Conservation (phyloP, 2,797 vertebrate genomes). For the Siniperca obscura region DNA sequence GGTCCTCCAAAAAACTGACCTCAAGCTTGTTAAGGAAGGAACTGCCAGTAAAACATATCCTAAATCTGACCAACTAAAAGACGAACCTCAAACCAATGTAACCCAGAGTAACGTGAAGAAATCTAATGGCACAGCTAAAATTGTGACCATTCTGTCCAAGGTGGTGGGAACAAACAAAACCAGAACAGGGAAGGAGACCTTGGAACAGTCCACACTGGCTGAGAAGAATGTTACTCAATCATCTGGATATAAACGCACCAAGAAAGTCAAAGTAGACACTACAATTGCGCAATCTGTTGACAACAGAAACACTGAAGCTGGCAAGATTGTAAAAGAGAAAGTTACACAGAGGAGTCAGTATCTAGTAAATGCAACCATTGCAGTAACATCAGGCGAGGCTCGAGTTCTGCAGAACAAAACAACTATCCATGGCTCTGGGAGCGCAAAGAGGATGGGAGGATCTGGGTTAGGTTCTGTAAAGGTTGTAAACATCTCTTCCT, state of each 20-base stretch:
- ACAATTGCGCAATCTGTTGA: constrained; percentile 43
- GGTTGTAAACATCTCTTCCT: constrained; percentile 86
- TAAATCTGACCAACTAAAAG: constrained; percentile 75
- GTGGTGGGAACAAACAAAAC: constrained; percentile 64
- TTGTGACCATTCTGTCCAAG: constrained; percentile 56
- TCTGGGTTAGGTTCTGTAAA: constrained; percentile 78
- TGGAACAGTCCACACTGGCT: constrained; percentile 61
- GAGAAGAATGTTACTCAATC: constrained; percentile 71
- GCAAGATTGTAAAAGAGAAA: constrained; percentile 61
- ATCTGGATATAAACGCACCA: constrained; percentile 49
- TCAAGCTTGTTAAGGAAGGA: constrained; percentile 65
- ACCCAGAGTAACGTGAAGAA: constrained; percentile 69
- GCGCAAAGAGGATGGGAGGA: constrained; percentile 62
- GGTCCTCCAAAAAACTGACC: constrained; percentile 44
- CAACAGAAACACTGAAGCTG: constrained; percentile 49
- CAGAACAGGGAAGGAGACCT: constrained; percentile 58
- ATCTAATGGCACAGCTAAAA: constrained; percentile 65
- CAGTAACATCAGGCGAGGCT: constrained; percentile 37
- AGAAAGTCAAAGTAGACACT: constrained; percentile 59
- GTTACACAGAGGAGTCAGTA: constrained; percentile 66
- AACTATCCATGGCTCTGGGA: constrained; percentile 33
- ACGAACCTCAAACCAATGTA: constrained; percentile 75
- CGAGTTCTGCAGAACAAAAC: constrained; percentile 60
- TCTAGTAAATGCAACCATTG: constrained; percentile 61
- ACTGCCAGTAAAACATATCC: constrained; percentile 39